Evolutionary conservation across 2,888 invertebrate species (phyloP).

Genomic region (Hypercompe scribonia): DNA sequence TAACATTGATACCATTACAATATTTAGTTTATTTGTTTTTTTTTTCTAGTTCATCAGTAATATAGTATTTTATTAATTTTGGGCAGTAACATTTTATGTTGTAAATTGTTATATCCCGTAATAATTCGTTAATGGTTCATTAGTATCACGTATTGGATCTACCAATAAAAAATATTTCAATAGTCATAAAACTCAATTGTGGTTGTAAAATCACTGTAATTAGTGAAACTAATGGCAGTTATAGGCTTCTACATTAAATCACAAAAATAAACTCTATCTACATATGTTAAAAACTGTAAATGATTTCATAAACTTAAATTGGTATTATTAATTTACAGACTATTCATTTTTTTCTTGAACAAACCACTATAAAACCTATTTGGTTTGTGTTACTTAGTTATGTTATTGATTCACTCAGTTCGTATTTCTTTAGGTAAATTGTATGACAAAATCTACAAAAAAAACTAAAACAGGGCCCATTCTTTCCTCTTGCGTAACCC

Average conservation of each 20-base stretch:
- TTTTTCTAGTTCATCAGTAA: slow-evolving; percentile 3
- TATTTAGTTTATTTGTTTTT: background rate
- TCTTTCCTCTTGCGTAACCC: slow-evolving; percentile 76
- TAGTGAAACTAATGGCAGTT: slow-evolving; percentile 83
- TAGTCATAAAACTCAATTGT: slow-evolving; percentile 79
- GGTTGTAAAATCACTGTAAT: slow-evolving; percentile 79
- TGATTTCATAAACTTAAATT: slow-evolving; percentile 66
- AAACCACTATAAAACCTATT: slow-evolving; percentile 42
- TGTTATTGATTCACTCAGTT: slow-evolving; percentile 47
- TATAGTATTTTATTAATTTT: slow-evolving; percentile 3
- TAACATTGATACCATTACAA: background rate
- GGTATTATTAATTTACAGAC: slow-evolving; percentile 53
- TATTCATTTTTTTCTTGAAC: slow-evolving; percentile 51
- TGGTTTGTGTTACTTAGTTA: slow-evolving; percentile 38
- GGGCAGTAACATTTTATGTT: slow-evolving; percentile 62
- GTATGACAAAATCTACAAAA: slow-evolving; percentile 74
- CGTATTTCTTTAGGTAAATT: slow-evolving; percentile 55
- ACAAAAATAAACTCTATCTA: slow-evolving; percentile 67
- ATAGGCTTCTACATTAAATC: slow-evolving; percentile 76
- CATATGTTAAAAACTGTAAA: slow-evolving; percentile 57
- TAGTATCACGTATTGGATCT: slow-evolving; percentile 63
- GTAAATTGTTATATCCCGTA: slow-evolving; percentile 72
- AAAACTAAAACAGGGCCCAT: slow-evolving; percentile 71
- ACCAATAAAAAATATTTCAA: slow-evolving; percentile 77
- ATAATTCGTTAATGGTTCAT: slow-evolving; percentile 74